phyloP scores from a whole-genome alignment of 2,113 vertebrate species.

The Odocoileus virginianus region DNA sequence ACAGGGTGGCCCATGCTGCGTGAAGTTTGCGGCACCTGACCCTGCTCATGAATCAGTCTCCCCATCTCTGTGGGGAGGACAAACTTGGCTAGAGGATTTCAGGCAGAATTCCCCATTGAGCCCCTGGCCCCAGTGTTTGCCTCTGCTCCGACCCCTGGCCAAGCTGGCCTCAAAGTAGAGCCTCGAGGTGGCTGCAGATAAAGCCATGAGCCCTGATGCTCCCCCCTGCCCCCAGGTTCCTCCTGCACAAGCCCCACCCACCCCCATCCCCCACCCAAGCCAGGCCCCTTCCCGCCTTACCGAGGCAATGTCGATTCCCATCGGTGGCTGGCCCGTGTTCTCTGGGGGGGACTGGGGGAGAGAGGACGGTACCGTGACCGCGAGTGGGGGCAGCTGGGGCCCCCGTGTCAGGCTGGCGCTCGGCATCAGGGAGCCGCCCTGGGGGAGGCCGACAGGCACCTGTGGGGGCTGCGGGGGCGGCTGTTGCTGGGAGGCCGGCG shows the following conservation, averaged over 20 bases:
- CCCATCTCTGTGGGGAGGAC: not conserved
- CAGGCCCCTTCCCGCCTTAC: conserved; percentile 78
- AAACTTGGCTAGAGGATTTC: not conserved
- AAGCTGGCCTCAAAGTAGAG: not conserved
- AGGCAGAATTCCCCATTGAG: too few species aligned
- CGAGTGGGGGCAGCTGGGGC: conserved; percentile 86
- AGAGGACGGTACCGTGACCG: conserved; percentile 85
- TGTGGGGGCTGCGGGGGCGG: conserved; percentile 76
- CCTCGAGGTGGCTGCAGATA: not conserved
- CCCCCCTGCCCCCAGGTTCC: not conserved
- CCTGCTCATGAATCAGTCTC: not conserved
- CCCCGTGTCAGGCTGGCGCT: conserved; percentile 85
- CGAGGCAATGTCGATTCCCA: conserved; percentile 92
- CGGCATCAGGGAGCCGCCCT: conserved; percentile 80
- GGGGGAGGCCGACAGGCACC: conserved; percentile 87
- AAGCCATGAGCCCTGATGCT: not conserved
- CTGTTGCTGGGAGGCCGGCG: conserved; percentile 73
- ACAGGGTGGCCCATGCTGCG: accelerated
- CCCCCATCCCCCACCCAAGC: accelerated
- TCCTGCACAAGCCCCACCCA: not conserved
- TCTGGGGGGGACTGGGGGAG: conserved; percentile 89
- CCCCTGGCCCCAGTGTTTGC: accelerated
- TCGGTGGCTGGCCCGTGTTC: conserved; percentile 86
- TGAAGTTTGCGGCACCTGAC: not conserved
- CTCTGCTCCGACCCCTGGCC: not conserved